Base-by-base conservation (phyloP, 2,888 invertebrate species). In the Drosophila rellima region DNA sequence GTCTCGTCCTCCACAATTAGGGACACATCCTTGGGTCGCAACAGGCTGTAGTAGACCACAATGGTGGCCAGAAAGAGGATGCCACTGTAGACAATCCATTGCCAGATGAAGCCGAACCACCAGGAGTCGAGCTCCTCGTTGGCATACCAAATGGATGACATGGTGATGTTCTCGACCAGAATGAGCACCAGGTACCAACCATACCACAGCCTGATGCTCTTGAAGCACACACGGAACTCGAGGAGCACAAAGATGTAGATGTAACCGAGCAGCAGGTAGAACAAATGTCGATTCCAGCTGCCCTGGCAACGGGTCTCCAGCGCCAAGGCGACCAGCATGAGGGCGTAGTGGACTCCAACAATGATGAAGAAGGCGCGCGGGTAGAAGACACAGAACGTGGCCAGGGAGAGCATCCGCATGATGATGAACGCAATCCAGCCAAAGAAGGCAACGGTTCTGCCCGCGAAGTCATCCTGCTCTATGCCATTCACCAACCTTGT, bases 191-290 rank as follows among this genome's bases (percentile, higher is more conserved):
- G 94, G 93, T 95, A 97, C 54, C 94, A 94, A 72, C 94, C 92
- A 81, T 96, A 95, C 94, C 96, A 95, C 57, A 95, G 93, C 4
- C 95, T 94, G 18, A 96, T 94, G 85, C 95, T 95, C 75, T 95
- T 95, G 90, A 96, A 96, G 91, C 95, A 95, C 60, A 96, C 94
- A 90, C 96, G 95, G 83, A 96, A 96, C 92, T 97, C 97, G 88
- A 97, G 95, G 45, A 96, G 93, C 85, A 96, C 95, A 90, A 96
- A 95, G 59, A 96, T 93, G 87, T 96, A 96, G 70, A 96, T 94
- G 77, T 96, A 94, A 13, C 95, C 95, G 17, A 96, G 94, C 90
- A 96, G 95, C 69, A 96, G 88, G 85, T 95, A 95, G 91, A 95
- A 96, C 3, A 94, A 90, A 17, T 93, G 93, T 63, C 93, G 93